These are phyloP conservation scores for Drosophila meridionalis DNA, from an alignment of 2,888 invertebrate genomes.

Conservation along the genomic window DNA sequence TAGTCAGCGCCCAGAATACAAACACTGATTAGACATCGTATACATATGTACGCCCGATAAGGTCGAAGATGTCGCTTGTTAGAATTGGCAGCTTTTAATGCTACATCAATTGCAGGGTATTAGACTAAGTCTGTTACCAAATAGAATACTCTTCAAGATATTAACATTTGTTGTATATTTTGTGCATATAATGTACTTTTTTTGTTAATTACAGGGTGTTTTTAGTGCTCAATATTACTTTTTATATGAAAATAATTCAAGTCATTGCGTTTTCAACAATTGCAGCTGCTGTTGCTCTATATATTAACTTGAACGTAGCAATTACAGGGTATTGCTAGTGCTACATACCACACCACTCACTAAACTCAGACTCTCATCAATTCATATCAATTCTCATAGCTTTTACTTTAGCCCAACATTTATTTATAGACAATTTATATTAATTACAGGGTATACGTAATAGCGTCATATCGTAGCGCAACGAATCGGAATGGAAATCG, in stretches of 20 bases:
- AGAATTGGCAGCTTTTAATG: not conserved
- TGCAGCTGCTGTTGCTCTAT: not conserved
- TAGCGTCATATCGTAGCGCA: constrained; percentile 1
- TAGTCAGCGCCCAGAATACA: not conserved
- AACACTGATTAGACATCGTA: constrained; percentile 8
- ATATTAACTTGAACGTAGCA: no score
- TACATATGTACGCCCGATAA: not conserved
- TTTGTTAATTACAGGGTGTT: not conserved
- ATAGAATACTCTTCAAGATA: not conserved
- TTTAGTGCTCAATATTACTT: not conserved
- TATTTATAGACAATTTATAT: constrained; percentile 5
- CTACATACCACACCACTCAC: not conserved
- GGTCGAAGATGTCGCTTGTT: constrained; percentile 1
- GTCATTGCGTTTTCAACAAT: not conserved
- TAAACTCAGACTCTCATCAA: not conserved
- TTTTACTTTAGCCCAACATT: not conserved
- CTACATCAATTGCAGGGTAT: not conserved
- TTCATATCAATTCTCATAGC: not conserved
- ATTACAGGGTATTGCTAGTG: not conserved
- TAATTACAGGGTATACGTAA: constrained; percentile 15
- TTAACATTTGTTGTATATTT: not conserved
- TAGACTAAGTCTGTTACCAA: no score
- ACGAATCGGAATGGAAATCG: constrained; percentile 33
- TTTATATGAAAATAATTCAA: not conserved
- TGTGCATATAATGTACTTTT: not conserved